Base-by-base conservation (phyloP, 2,797 vertebrate species). In the Echiichthys vipera region DNA sequence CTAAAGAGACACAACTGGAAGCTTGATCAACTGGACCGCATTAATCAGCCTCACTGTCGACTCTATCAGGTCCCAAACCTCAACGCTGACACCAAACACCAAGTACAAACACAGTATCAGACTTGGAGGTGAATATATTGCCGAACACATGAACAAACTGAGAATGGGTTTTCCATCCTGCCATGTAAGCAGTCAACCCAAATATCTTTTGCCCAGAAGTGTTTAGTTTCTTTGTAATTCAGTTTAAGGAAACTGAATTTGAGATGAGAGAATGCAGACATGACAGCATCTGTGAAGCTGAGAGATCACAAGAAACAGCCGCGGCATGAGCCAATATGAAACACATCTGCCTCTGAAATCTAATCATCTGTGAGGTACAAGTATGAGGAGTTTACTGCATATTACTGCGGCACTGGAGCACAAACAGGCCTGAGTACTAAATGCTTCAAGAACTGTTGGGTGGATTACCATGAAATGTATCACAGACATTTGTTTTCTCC, bases 271-370 rank as follows among this genome's bases (percentile, higher is more conserved):
- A 71, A 37, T n/a, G 25, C 56, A 74, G 74, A 79, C 74, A 39
- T 22, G 73, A 74, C 77, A 74, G 77, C 79, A 69, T 81, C 74
- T 66, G 69, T 76, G 51, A 25, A 43, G 82, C 81, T 59, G 53
- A 73, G 57, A 85, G 83, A 89, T 86, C 84, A 78, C 66, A 85
- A n/a, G 74, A 85, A 75, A 83, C 73, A 54, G 74, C 46, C 36
- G 42, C n/a, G 77, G 82, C 47, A 24, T 45, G 75, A 74, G 63
- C 59, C 76, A 70, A 84, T 69, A 40, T 53, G 45, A 86, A 82
- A 62, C 73, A 63, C 84, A 83, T 83, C 87, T 83, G 89, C 65
- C 70, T 63, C 67, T 22, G 78, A 59, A 77, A 81, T 43, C 62
- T 45, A 43, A 78, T 57, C 58, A 56, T 55, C 55, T 45, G 25